Evolutionary conservation across 2,888 invertebrate genomes (phyloP), one percentile per base, ranked within the genome.

Genomic region (Stratiomys singularior): DNA sequence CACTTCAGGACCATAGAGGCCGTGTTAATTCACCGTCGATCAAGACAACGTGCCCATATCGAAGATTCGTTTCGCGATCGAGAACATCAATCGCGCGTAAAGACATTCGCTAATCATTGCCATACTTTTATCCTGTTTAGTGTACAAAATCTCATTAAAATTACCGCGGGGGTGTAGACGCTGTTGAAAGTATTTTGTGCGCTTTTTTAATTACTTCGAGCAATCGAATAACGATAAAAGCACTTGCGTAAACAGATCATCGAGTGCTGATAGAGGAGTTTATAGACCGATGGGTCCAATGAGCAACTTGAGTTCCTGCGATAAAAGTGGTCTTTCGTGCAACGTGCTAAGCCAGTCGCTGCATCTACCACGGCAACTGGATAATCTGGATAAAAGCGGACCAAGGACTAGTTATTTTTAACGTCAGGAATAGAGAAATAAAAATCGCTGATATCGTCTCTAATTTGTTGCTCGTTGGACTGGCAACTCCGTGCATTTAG

Each of bases 81-180:
- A 28, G 4, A 37, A 13, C 66, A 66, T 66, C 28, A 21, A 37
- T 4, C 27, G 56, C n/a, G 28, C 21, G 28, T 72, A 72, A 72
- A 52, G 71, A 72, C 71, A 72, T 72, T 56, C 71, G 52, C 71
- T 72, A 72, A 52, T 56, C 52, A 72, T 56, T 72, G 71, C 56
- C 23, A 72, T 72, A 72, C 27, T 72, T 72, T 52, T 72, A 52
- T 72, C 71, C 71, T 72, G 71, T 72, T 72, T 72, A 72, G 25
- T 56, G 71, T 69, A 69, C 69, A 47, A 52, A 72, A 52, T 52
- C 56, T 72, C 52, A 72, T 28, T 72, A 56, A 56, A 30, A 30
- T n/a, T 66, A 30, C 66, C 30, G 66, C 66, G 66, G 66, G 66
- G 52, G 52, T 28, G 71, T 72, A 56, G 56, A 13, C 52, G 23